Evolutionary conservation across 35 echinoderm and acorn worm genomes (phyloP).

Genomic region (Apostichopus parvimensis): DNA sequence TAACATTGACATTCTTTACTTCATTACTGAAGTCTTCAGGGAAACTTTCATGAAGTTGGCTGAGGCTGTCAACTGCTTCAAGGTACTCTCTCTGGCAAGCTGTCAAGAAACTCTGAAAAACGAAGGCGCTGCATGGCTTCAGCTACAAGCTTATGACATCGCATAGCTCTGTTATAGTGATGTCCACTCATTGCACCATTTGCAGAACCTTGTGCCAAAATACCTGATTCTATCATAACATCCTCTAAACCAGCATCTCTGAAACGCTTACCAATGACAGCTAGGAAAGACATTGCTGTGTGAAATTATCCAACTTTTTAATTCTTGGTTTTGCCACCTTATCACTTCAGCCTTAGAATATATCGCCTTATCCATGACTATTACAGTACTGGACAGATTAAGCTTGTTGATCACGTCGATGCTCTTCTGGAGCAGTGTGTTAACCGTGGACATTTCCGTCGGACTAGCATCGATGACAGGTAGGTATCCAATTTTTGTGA

Average conservation of each 20-base stretch:
- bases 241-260: slow-evolving; percentile 77
- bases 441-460: slow-evolving; percentile 66
- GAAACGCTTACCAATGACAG: slow-evolving; percentile 73
- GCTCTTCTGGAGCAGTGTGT: slow-evolving; percentile 54
- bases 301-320: slow-evolving; percentile 73
- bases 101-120: too few species aligned
- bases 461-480: slow-evolving; percentile 77
- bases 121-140: too few species aligned
- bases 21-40: neutral
- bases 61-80: too few species aligned
- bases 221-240: slow-evolving; percentile 59
- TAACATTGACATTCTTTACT: neutral
- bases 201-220: slow-evolving; percentile 58
- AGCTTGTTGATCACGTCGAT: neutral
- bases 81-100: too few species aligned
- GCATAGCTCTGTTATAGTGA: slow-evolving; percentile 30
- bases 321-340: slow-evolving; percentile 68
- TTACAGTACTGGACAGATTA: neutral
- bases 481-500: slow-evolving; percentile 44
- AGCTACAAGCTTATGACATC: neutral
- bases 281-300: slow-evolving; percentile 64
- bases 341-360: slow-evolving; percentile 71
- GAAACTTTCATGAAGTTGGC: too few species aligned
- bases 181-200: slow-evolving; percentile 72
- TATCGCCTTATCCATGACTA: slow-evolving; percentile 35